Conservation (phyloP, 2,797 vertebrate species). For the Benthosema pterotum region DNA sequence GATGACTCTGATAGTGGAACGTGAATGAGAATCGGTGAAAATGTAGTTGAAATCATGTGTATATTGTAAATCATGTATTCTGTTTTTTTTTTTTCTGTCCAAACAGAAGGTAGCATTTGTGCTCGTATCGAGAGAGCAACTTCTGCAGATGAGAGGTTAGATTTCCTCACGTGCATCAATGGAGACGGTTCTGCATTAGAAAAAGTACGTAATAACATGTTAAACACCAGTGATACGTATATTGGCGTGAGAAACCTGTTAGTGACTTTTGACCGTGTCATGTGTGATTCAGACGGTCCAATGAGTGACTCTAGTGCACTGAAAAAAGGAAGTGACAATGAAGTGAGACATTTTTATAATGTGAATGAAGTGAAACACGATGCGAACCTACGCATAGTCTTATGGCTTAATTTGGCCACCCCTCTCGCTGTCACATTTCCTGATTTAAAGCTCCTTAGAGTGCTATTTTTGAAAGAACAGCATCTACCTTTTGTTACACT, state of each 20-base stretch:
- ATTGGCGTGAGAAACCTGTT: too few species aligned
- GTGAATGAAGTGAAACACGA: slow-evolving; percentile 3
- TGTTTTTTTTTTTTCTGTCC: slow-evolving; percentile 49
- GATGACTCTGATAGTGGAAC: slow-evolving; percentile 33
- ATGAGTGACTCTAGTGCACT: slow-evolving; percentile 8
- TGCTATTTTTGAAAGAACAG: slow-evolving; percentile 2
- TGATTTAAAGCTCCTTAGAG: background rate
- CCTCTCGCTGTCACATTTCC: slow-evolving; percentile 40
- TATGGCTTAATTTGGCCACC: slow-evolving; percentile 8
- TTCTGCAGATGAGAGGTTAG: background rate
- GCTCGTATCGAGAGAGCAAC: slow-evolving; percentile 31
- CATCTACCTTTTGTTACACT: background rate
- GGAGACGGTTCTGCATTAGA: background rate
- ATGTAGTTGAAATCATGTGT: slow-evolving; percentile 55
- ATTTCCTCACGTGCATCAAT: slow-evolving; percentile 2
- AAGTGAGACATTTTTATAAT: slow-evolving; percentile 32
- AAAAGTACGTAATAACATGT: background rate
- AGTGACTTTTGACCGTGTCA: too few species aligned
- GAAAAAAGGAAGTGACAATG: slow-evolving; percentile 29
- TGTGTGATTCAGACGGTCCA: slow-evolving; percentile 4
- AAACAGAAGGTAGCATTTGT: slow-evolving; percentile 53
- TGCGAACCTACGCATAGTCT: slow-evolving; percentile 1
- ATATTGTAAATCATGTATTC: slow-evolving; percentile 53
- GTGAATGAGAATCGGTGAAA: slow-evolving; percentile 48
- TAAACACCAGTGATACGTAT: background rate